Percentiles rank a stretch among this genome's conserved stretches.
Conservation (phyloP, 2,113 vertebrate genomes). For the Alligator mississippiensis region DNA sequence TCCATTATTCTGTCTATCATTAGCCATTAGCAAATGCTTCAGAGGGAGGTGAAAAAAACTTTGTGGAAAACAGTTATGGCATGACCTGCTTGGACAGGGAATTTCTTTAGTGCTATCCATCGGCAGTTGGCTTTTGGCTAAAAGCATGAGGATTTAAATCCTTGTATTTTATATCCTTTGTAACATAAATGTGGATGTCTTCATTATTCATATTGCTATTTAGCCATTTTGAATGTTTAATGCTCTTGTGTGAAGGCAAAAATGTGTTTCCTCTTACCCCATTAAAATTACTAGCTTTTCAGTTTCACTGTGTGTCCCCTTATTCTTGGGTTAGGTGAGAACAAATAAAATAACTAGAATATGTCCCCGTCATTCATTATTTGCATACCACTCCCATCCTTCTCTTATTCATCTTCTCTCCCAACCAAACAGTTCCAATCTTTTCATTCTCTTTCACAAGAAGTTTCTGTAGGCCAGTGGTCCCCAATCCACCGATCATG, state of each 20-base stretch:
- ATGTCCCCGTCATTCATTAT: background rate
- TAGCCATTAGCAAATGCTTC: background rate
- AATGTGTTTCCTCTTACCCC: background rate
- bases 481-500: too few species aligned
- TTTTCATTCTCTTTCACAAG: background rate
- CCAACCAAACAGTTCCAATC: background rate
- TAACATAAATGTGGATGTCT: background rate
- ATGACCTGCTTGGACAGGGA: background rate
- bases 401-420: background rate
- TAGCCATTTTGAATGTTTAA: background rate
- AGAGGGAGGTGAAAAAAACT: background rate
- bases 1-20: background rate
- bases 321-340: background rate
- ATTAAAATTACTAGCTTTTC: background rate
- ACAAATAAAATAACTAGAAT: background rate
- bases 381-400: background rate
- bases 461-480: background rate
- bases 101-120: background rate
- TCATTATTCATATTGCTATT: background rate
- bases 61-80: background rate
- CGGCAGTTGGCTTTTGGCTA: background rate
- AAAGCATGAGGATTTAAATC: background rate
- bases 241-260: background rate
- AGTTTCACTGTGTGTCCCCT: background rate
- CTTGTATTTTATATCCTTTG: background rate